Conservation (phyloP, 2,113 vertebrate genomes). For the Cryptomyrus ogoouensis region DNA sequence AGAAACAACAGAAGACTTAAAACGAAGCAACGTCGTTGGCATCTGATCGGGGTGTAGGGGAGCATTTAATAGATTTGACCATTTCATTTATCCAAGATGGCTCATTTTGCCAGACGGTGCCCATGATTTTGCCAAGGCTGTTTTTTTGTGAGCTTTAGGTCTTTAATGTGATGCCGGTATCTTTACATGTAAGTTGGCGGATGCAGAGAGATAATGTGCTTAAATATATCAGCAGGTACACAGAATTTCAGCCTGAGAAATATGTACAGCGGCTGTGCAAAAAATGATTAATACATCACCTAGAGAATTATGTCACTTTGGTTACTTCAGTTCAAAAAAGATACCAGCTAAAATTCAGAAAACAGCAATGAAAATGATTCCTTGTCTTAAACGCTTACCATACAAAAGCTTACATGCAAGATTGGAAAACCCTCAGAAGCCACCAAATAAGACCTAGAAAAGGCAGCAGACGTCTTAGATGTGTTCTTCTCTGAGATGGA, state of each 20-base stretch:
- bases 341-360: neutral
- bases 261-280: neutral
- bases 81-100: neutral
- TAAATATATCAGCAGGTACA: neutral
- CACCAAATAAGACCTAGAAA: neutral
- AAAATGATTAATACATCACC: neutral
- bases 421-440: neutral
- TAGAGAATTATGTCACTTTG: neutral
- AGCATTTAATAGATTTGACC: too few species aligned
- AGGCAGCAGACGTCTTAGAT: neutral
- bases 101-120: neutral
- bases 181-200: neutral
- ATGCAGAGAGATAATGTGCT: neutral
- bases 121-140: neutral
- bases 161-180: neutral
- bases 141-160: neutral
- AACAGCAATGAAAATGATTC: neutral
- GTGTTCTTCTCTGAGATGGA: neutral
- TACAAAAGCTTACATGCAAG: neutral
- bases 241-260: neutral
- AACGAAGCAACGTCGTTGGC: too few species aligned
- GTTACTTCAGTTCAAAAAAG: neutral
- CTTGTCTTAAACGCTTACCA: neutral
- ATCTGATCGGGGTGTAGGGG: too few species aligned
- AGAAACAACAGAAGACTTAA: too few species aligned